These are phyloP conservation scores for Prunella fulvescens DNA, from an alignment of 2,113 vertebrate species.

Conservation along the genomic window DNA sequence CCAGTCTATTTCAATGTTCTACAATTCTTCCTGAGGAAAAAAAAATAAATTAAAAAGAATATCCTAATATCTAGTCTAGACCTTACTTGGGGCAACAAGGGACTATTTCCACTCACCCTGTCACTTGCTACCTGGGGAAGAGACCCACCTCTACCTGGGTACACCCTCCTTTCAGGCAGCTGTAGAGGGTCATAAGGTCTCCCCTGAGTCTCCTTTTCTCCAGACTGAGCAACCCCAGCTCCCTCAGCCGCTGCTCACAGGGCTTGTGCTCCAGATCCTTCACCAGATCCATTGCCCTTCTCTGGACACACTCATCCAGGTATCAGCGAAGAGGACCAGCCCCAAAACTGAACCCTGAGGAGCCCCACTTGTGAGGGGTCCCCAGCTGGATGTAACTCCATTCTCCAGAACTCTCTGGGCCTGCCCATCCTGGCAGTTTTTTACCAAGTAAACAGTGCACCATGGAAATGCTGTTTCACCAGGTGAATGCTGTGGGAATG, in stretches of 20 bases:
- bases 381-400: neutral
- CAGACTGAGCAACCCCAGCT: too few species aligned
- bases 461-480: neutral
- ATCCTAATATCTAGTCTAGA: neutral
- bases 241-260: accelerated
- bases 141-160: accelerated
- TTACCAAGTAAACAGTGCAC: neutral
- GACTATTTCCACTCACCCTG: neutral
- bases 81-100: neutral
- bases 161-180: neutral
- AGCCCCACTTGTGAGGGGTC: accelerated
- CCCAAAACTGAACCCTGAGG: neutral
- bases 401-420: neutral
- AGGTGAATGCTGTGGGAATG: neutral
- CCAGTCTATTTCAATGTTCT: neutral
- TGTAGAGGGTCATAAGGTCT: too few species aligned
- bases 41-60: too few species aligned
- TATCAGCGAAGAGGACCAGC: neutral
- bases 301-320: neutral
- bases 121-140: neutral
- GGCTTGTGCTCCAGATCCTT: neutral
- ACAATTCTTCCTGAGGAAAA: neutral
- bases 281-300: neutral
- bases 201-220: neutral
- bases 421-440: neutral